Conservation (phyloP, 1,140 invertebrate genomes). For the Lamellibrachia luymesi region DNA sequence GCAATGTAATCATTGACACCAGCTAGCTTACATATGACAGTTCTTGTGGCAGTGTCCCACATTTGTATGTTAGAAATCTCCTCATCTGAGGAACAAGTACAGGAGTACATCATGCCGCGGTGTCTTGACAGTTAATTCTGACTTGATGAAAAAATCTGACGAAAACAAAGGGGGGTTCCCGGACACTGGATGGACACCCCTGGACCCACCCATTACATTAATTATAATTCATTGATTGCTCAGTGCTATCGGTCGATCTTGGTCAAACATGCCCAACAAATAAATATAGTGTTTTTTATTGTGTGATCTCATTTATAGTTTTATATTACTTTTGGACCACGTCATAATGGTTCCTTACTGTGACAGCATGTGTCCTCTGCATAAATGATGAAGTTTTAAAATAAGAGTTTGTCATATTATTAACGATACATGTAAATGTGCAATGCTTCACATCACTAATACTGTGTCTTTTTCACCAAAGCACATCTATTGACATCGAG, state of each 20-base stretch:
- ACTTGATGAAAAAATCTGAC: no score
- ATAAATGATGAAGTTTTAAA: neutral
- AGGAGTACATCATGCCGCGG: no score
- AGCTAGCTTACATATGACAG: no score
- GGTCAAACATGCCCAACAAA: neutral
- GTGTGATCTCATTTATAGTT: neutral
- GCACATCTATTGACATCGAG: slow-evolving; percentile 25
- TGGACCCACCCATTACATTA: no score
- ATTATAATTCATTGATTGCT: neutral
- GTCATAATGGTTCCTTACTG: neutral
- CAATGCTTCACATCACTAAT: neutral
- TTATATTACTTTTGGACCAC: neutral
- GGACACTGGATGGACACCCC: no score
- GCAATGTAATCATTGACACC: no score
- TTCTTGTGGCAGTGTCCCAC: no score
- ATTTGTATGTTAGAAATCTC: no score
- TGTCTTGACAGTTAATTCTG: no score
- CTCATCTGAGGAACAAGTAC: no score
- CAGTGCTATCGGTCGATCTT: neutral
- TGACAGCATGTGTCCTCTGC: neutral
- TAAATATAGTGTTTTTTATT: neutral
- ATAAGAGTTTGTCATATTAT: neutral
- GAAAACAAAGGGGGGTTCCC: no score
- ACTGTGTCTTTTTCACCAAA: neutral
- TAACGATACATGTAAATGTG: neutral